phyloP scores from a whole-genome alignment of 2,888 invertebrate genomes.

The Hololepta plana region DNA sequence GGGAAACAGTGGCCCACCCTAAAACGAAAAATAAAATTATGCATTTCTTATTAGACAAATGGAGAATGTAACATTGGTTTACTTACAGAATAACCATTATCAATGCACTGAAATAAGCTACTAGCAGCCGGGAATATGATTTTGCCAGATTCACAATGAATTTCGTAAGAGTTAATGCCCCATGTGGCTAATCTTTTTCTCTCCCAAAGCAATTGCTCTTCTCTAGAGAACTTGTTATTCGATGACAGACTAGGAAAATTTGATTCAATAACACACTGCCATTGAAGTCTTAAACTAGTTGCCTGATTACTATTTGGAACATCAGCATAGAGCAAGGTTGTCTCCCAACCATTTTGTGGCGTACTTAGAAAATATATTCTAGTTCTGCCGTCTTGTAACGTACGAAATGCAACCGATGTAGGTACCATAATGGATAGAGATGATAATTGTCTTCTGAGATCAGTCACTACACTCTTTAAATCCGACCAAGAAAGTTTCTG shows the following conservation, averaged over 20 bases:
- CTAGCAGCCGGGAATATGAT: constrained; percentile 85
- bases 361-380: constrained; percentile 82
- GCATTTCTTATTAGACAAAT: too few relatives aligned
- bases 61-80: background rate
- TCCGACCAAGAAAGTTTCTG: constrained; percentile 52
- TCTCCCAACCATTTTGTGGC: constrained; percentile 77
- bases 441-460: constrained; percentile 59
- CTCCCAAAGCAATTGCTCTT: constrained; percentile 83
- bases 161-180: constrained; percentile 88
- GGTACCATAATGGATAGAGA: constrained; percentile 68
- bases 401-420: constrained; percentile 63
- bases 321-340: constrained; percentile 73
- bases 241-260: constrained; percentile 44
- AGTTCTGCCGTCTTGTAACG: constrained; percentile 57
- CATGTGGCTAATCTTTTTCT: constrained; percentile 79
- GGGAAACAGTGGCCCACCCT: constrained; percentile 47
- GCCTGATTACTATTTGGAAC: constrained; percentile 45
- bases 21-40: constrained; percentile 12
- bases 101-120: constrained; percentile 70
- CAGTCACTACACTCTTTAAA: constrained; percentile 60
- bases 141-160: constrained; percentile 63
- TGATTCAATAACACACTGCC: constrained; percentile 70
- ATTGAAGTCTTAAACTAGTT: constrained; percentile 32
- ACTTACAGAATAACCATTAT: constrained; percentile 49
- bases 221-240: constrained; percentile 50